Evolutionary conservation across 2,113 vertebrate species (phyloP).

Genomic region (Nycticebus coucang): DNA sequence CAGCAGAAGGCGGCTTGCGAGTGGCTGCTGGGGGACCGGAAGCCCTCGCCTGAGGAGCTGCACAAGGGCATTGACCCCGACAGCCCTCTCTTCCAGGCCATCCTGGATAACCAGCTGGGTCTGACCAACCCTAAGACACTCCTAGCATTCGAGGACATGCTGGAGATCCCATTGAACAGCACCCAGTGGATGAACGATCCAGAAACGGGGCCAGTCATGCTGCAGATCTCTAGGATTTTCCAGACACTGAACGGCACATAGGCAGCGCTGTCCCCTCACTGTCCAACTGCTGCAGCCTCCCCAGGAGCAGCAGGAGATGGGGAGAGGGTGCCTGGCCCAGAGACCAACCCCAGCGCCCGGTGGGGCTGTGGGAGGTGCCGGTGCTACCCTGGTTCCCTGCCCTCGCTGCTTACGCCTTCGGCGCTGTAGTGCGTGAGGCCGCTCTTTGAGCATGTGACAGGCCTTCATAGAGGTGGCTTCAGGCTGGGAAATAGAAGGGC

Average conservation of each 20-base stretch:
- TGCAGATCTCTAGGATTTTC: constrained; percentile 99
- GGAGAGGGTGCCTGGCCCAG: neutral
- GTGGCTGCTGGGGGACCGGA: constrained; percentile 95
- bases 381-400: neutral
- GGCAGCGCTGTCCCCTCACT: constrained; percentile 55
- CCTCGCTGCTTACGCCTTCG: neutral
- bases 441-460: constrained; percentile 59
- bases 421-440: constrained; percentile 60
- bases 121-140: constrained; percentile 97
- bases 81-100: constrained; percentile 97
- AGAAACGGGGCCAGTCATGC: constrained; percentile 98
- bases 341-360: neutral
- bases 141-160: constrained; percentile 98
- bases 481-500: constrained; percentile 36
- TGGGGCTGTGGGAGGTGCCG: constrained; percentile 64
- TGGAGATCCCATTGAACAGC: constrained; percentile 99
- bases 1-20: constrained; percentile 96
- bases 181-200: constrained; percentile 99
- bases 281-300: neutral
- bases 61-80: constrained; percentile 96
- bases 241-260: constrained; percentile 99
- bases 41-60: constrained; percentile 96
- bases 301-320: neutral
- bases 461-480: constrained; percentile 79
- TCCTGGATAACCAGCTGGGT: constrained; percentile 97